Conservation (phyloP, 2,797 vertebrate species). For the Apogon talboti region DNA sequence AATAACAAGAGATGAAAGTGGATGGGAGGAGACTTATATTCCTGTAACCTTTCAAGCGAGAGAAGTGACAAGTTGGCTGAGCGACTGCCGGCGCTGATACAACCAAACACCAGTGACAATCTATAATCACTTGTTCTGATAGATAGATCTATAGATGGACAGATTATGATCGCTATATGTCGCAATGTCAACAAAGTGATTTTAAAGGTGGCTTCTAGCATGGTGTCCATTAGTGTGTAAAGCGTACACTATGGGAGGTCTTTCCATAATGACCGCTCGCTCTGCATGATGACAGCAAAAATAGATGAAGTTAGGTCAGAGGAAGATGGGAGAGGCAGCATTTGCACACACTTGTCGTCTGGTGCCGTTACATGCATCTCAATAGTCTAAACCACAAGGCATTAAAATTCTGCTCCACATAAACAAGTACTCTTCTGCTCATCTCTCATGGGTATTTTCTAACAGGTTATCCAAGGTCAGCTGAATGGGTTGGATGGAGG, state of each 20-base stretch:
- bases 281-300: constrained; percentile 40
- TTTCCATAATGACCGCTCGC: constrained; percentile 24
- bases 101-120: not conserved
- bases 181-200: not conserved
- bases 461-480: constrained; percentile 9
- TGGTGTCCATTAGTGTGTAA: constrained; percentile 24
- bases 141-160: constrained; percentile 1
- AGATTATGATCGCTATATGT: constrained; percentile 2
- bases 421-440: not conserved
- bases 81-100: constrained; percentile 14
- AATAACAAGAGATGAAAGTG: constrained; percentile 45
- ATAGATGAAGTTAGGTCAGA: constrained; percentile 32
- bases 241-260: constrained; percentile 28
- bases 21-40: constrained; percentile 33
- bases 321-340: not conserved
- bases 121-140: constrained; percentile 1
- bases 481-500: constrained; percentile 8
- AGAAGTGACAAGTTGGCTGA: constrained; percentile 33
- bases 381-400: not conserved
- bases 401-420: not conserved
- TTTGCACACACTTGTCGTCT: not conserved
- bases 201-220: constrained; percentile 6
- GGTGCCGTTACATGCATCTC: not conserved
- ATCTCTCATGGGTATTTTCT: constrained; percentile 15
- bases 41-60: constrained; percentile 45